Conservation (phyloP, 2,888 invertebrate species). For the Cosmorhoe ocellata region DNA sequence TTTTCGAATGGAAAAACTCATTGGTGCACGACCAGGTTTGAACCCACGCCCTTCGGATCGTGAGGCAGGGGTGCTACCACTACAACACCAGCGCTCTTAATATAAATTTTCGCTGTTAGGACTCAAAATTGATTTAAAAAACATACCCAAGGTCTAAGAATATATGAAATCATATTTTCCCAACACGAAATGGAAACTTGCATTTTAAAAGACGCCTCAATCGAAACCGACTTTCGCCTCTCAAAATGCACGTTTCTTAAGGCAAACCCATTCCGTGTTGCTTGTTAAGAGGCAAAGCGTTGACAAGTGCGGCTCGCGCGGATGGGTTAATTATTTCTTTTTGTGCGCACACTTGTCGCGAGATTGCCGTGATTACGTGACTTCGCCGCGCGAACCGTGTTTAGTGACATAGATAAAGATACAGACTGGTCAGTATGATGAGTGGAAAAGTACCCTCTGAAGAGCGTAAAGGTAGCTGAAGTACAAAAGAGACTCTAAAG, state of each 20-base stretch:
- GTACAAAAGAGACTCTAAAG: too few species aligned
- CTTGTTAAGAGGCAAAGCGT: slow-evolving; percentile 24
- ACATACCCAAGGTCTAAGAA: not conserved
- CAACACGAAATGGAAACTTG: not conserved
- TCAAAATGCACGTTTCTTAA: not conserved
- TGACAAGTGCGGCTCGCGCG: slow-evolving; percentile 54
- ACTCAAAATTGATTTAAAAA: too few species aligned
- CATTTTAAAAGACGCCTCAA: not conserved
- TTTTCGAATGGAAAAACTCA: too few species aligned
- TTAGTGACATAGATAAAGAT: slow-evolving; percentile 34
- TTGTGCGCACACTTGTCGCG: slow-evolving; percentile 57
- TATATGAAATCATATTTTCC: not conserved
- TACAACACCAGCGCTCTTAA: too few species aligned
- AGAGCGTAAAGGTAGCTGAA: too few species aligned
- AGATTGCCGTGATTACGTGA: slow-evolving; percentile 72
- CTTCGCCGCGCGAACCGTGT: slow-evolving; percentile 47
- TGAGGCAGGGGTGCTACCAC: too few species aligned
- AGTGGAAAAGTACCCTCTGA: too few species aligned
- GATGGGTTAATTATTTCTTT: slow-evolving; percentile 75
- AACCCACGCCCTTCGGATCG: too few species aligned
- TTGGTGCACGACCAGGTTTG: too few species aligned
- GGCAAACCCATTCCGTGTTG: slow-evolving; percentile 11
- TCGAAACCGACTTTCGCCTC: slow-evolving; percentile 4
- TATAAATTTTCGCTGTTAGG: too few species aligned
- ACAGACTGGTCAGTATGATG: slow-evolving; percentile 25